These are phyloP conservation scores for Ptychobarbus kaznakovi DNA, from an alignment of 2,797 vertebrate species.

Conservation along the genomic window DNA sequence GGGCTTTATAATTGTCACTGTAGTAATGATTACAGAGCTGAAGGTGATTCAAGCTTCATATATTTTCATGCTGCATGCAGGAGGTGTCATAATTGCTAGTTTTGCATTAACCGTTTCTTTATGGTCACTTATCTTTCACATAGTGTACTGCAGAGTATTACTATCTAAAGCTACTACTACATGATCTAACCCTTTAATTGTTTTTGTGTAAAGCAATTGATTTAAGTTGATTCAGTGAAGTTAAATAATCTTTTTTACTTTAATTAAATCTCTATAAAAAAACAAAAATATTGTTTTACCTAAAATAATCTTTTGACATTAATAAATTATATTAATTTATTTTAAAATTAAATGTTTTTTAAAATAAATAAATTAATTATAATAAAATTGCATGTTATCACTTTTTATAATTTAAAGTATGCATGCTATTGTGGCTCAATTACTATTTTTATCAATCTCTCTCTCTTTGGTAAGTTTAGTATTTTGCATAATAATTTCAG, in stretches of 20 bases:
- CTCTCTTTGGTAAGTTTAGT: neutral
- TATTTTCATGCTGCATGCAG: neutral
- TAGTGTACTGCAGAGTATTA: neutral
- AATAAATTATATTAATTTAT: neutral
- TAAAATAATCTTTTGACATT: neutral
- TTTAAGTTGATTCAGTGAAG: neutral
- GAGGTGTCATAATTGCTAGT: neutral
- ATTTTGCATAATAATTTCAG: neutral
- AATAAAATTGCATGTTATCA: neutral
- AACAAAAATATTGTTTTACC: neutral
- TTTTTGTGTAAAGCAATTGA: neutral
- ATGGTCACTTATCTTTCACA: conserved; percentile 7
- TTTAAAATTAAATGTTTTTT: neutral
- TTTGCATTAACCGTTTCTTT: conserved; percentile 45
- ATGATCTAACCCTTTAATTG: neutral
- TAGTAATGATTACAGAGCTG: neutral
- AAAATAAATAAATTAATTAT: neutral
- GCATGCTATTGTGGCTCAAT: neutral
- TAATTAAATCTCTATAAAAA: neutral
- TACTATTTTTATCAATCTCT: neutral
- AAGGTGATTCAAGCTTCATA: neutral
- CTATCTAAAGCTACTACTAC: neutral
- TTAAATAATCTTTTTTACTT: neutral
- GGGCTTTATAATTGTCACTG: neutral
- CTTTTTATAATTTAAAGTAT: neutral